Evolutionary conservation across 1,140 invertebrate genomes (phyloP), one percentile per base, ranked within the genome.

Genomic region (Onthophagus taurus): DNA sequence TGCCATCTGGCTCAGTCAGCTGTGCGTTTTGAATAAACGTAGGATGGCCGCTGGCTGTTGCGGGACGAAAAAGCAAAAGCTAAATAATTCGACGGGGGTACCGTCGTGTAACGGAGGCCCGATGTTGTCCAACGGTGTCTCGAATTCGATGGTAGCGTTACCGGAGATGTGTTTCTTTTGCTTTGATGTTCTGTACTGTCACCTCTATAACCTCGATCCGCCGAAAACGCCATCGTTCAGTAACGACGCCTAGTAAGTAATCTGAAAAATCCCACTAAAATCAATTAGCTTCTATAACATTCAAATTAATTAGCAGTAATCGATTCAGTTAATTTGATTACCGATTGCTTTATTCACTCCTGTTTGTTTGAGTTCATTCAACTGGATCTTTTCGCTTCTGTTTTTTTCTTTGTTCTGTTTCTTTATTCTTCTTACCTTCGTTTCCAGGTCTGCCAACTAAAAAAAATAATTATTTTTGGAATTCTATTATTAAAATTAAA

Each of bases 151-250:
- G 66, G 82, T 95, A 26, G 88, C 88, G 44, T 80, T 84, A 63
- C 83, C 87, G 36, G 91, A 96, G 67, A 97, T 97, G 94, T 94
- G 89, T 65, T 92, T 89, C 72, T 97, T 89, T 72, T 97, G 94
- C 77, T 97, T 97, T 72, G 93, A 97, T 71, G 91, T 96, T 47
- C 78, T 97, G 39, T 91, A 94, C 68, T 83, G 81, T 67, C 88
- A 96, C 71, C 75, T 97, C 55, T 83, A 96, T 69, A 90, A 85
- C 62, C 77, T 90, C 60, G 89, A 94, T 53, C 82, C 87, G 48
- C 92, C 91, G 48, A 87, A 85, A 67, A 73, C 80, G 50, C 89
- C 89, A 35, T 81, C 83, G 64, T 96, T 97, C 66, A 86, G 86
- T 61, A 95, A 95, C 65, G 91, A 96, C 62, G 78, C 89, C 57